Base-by-base conservation (phyloP, 2,888 invertebrate species). In the Gisinianus flammeolus region DNA sequence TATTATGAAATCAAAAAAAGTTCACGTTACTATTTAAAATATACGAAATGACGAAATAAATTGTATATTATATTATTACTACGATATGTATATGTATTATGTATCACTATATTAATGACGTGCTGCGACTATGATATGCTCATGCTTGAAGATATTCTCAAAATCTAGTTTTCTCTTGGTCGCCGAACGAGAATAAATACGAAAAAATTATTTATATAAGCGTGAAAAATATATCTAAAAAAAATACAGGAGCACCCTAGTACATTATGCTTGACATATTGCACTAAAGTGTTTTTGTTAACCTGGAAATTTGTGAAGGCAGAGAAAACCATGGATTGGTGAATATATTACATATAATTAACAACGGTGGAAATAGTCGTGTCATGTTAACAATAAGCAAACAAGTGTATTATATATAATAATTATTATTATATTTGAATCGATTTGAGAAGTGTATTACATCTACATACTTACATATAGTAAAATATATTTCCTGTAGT, bases 311-410 rank as follows among this genome's bases (percentile, higher is more conserved):
- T 24, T 62, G 62, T 62, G 62, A 62, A 62, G 22, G 62, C 62
- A 62, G 62, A 62, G 62, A 62, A 62, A 62, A 62, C 62, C 62
- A 62, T 62, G 12, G 62, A 62, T 62, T 62, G 62, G 62, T 62
- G 5, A 6, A 24, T 5, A 22, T 24, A 62, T 62, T 24, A 24
- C 10, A 24, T 10, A 24, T 4, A 26, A 6, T 10, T 44, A 16
- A 44, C n/a, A n/a, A n/a, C n/a, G n/a, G n/a, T n/a, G n/a, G n/a
- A n/a, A n/a, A n/a, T n/a, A 54, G 54, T 16, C 54, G 54, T 54
- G 54, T 54, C 54, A 54, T 54, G n/a, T 54, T 54, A 19, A 54
- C 3, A 54, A n/a, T 44, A 44, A 10, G 6, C 6, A 44, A 16
- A 44, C 16, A 44, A 10, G 16, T 44, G 16, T 44, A 44, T 44